These are phyloP conservation scores for Cordilura impudica DNA, from an alignment of 2,888 invertebrate genomes.

Conservation along the genomic window DNA sequence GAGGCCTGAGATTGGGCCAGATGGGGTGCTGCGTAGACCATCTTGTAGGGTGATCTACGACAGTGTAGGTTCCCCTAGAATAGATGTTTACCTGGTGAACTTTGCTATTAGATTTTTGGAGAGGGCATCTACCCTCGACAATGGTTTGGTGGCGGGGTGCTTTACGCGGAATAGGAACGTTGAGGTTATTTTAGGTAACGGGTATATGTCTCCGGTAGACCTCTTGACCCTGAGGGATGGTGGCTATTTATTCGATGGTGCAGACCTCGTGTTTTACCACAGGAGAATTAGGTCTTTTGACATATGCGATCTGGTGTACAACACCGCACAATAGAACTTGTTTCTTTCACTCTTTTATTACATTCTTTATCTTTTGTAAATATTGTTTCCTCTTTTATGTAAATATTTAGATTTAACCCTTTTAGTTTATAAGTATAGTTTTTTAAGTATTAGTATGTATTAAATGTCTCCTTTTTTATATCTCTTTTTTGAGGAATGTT, in stretches of 20 bases:
- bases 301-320: background rate
- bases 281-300: background rate
- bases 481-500: too few relatives aligned
- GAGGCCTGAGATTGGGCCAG: background rate
- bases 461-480: too few relatives aligned
- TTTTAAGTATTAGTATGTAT: too few relatives aligned
- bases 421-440: too few relatives aligned
- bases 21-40: background rate
- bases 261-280: background rate
- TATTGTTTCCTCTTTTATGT: too few relatives aligned
- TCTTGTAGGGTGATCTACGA: background rate
- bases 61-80: background rate
- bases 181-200: background rate
- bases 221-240: background rate
- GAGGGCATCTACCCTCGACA: background rate
- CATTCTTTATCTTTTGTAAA: too few relatives aligned
- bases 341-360: too few relatives aligned
- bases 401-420: too few relatives aligned
- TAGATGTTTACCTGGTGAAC: background rate
- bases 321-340: background rate
- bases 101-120: background rate
- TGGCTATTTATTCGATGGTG: background rate
- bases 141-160: background rate
- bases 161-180: background rate
- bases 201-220: background rate